Conservation (phyloP, 2,113 vertebrate genomes). For the Erythrocercus mccallii region DNA sequence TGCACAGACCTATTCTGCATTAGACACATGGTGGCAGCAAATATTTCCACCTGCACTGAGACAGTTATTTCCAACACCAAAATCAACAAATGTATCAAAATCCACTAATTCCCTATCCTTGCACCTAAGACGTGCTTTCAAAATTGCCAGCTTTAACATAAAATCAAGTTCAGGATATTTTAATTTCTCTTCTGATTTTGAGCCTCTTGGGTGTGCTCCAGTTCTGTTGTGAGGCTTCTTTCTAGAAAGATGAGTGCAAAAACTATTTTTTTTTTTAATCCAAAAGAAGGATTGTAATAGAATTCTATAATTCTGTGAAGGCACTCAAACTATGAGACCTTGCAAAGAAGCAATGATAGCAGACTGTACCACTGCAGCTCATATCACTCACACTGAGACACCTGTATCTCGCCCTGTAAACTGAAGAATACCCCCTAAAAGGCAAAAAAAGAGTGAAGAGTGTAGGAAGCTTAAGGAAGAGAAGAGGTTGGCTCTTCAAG, state of each 20-base stretch:
- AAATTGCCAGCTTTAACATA: not conserved
- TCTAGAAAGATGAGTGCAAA: not conserved
- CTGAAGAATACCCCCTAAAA: not conserved
- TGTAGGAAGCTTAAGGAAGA: not conserved
- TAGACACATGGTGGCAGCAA: not conserved
- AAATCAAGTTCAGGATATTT: not conserved
- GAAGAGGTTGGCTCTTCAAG: not conserved
- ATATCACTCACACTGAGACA: not conserved
- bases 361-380: not conserved
- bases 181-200: not conserved
- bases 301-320: not conserved
- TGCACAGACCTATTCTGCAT: not conserved
- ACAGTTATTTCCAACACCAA: not conserved
- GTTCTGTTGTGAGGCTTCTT: not conserved
- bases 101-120: not conserved
- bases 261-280: not conserved
- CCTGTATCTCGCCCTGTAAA: not conserved
- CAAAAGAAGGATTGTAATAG: not conserved
- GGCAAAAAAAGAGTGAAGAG: not conserved
- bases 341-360: not conserved
- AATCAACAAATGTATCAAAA: not conserved
- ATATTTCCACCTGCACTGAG: not conserved
- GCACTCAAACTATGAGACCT: not conserved
- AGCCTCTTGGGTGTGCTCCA: not conserved
- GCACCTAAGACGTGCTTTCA: not conserved